A percentile compares a stretch with the other conserved stretches of the same genome.
These are phyloP conservation scores for Cottoperca gobio DNA, from an alignment of 2,797 vertebrate genomes.

Conservation along the genomic window DNA sequence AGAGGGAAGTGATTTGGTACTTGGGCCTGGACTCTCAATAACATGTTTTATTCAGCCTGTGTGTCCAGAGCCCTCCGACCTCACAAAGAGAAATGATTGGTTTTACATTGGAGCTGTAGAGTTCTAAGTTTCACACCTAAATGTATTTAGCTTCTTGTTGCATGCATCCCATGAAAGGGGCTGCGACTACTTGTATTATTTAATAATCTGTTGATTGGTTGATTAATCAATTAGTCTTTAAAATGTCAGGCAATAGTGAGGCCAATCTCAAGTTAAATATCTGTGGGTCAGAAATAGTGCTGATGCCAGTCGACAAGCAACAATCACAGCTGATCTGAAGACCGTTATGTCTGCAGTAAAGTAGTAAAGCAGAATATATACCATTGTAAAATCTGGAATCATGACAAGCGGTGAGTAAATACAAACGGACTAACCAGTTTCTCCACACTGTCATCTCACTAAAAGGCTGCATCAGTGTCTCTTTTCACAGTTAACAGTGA, in stretches of 20 bases:
- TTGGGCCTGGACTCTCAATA: constrained; percentile 39
- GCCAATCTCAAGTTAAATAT: not conserved
- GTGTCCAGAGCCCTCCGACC: constrained; percentile 22
- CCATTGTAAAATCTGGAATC: not conserved
- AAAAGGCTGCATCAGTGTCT: not conserved
- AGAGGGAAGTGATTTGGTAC: constrained; percentile 40
- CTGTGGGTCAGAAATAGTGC: not conserved
- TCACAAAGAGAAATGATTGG: constrained; percentile 1
- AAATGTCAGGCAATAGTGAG: no score
- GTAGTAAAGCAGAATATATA: not conserved
- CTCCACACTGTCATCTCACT: constrained; percentile 3
- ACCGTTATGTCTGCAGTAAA: not conserved
- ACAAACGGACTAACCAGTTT: constrained; percentile 14
- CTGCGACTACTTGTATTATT: no score
- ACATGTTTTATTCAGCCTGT: constrained; percentile 49
- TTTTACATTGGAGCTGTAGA: not conserved
- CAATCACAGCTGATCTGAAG: not conserved
- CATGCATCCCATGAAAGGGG: not conserved
- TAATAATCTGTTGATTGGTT: not conserved
- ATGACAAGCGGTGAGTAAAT: not conserved
- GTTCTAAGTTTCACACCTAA: not conserved
- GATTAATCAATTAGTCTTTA: no score
- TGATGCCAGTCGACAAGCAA: no score
- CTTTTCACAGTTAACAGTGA: not conserved
- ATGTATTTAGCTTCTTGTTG: not conserved